These are phyloP conservation scores for Lucifuga dentata DNA, from an alignment of 2,113 vertebrate genomes.

Conservation along the genomic window DNA sequence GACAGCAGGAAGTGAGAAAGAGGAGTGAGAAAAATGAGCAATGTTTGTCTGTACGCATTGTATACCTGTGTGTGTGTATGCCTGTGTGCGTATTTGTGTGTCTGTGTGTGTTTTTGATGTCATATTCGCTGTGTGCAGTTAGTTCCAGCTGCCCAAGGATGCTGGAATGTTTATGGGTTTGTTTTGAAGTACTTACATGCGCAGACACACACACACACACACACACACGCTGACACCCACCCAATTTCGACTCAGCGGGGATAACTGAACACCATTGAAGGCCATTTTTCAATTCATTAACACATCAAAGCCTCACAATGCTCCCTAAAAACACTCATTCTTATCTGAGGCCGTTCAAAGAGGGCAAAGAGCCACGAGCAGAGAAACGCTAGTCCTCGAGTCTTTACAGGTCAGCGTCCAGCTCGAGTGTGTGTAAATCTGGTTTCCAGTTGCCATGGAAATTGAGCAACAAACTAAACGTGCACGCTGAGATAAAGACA, in stretches of 20 bases:
- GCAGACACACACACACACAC: slow-evolving; percentile 30
- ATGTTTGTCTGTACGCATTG: no score
- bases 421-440: slow-evolving; percentile 26
- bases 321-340: slow-evolving; percentile 37
- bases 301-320: slow-evolving; percentile 66
- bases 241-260: slow-evolving; percentile 72
- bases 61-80: slow-evolving; percentile 14
- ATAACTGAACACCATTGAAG: slow-evolving; percentile 68
- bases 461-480: slow-evolving; percentile 62
- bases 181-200: slow-evolving; percentile 76
- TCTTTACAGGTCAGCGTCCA: slow-evolving; percentile 30
- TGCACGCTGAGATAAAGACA: slow-evolving; percentile 41
- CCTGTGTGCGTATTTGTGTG: slow-evolving; percentile 6
- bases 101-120: slow-evolving; percentile 14
- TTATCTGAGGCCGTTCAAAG: slow-evolving; percentile 47
- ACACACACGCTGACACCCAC: slow-evolving; percentile 15
- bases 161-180: slow-evolving; percentile 80
- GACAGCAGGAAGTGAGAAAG: slow-evolving; percentile 4
- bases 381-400: slow-evolving; percentile 4
- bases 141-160: slow-evolving; percentile 65
- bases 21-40: not conserved
- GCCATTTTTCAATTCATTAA: slow-evolving; percentile 77
- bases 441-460: slow-evolving; percentile 61
- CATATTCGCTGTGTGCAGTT: slow-evolving; percentile 37
- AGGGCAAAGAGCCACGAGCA: not conserved